Evolutionary conservation across 2,113 vertebrate species (phyloP).

Genomic region (Cyanistes caeruleus): DNA sequence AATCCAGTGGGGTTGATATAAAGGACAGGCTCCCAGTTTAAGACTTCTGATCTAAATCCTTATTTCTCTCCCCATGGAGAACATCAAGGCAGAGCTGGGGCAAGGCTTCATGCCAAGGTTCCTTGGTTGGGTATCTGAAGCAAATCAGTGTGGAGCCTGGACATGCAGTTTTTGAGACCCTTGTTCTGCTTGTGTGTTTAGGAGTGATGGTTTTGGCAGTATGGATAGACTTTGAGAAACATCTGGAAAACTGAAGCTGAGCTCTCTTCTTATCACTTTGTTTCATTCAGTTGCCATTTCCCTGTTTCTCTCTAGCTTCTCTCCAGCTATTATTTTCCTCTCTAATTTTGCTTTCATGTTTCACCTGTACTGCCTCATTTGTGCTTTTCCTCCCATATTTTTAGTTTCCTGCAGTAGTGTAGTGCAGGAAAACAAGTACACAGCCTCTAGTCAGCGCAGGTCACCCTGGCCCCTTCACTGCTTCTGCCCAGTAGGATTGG

Average conservation of each 20-base stretch:
- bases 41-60: neutral
- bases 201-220: neutral
- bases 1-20: neutral
- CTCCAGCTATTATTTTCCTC: neutral
- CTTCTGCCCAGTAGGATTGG: neutral
- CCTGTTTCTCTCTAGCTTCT: neutral
- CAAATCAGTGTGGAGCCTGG: accelerated
- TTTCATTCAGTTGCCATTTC: neutral
- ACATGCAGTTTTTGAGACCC: neutral
- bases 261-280: neutral
- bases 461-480: neutral
- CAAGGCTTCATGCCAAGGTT: neutral
- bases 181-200: neutral
- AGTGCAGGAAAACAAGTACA: neutral
- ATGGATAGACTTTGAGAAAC: neutral
- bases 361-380: neutral
- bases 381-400: neutral
- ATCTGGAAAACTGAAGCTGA: neutral
- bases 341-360: neutral
- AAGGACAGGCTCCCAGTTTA: neutral
- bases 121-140: accelerated
- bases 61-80: neutral
- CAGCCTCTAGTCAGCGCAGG: neutral
- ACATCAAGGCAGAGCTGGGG: neutral
- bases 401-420: neutral